Evolutionary conservation across 2,888 invertebrate species (phyloP).

Genomic region (Clusia tigrina): DNA sequence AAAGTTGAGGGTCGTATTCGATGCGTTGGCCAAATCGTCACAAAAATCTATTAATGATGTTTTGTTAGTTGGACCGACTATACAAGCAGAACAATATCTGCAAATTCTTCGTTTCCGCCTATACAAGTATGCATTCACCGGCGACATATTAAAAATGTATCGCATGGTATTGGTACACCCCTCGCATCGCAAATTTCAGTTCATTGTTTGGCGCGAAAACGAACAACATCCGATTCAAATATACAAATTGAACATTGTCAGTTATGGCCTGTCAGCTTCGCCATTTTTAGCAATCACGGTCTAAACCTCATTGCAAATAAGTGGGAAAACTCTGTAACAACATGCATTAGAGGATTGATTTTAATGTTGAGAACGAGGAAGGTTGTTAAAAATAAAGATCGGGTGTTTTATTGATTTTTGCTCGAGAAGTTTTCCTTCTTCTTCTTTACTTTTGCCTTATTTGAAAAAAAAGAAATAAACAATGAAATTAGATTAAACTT

Average conservation of each 20-base stretch:
- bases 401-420: no score
- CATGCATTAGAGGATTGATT: no score
- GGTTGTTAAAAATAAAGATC: no score
- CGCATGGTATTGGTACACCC: background rate
- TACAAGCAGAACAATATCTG: background rate
- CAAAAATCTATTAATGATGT: no score
- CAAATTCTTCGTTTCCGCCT: background rate
- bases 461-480: no score
- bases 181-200: background rate
- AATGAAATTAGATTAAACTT: no score
- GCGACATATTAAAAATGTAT: slow-evolving; percentile 5
- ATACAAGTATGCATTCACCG: background rate
- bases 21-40: slow-evolving; percentile 2
- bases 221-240: background rate
- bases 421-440: no score
- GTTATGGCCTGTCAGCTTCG: background rate
- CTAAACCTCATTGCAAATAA: no score
- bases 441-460: no score
- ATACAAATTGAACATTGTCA: background rate
- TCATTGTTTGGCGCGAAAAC: background rate
- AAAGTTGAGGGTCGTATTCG: slow-evolving; percentile 10
- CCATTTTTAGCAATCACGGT: background rate
- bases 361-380: no score
- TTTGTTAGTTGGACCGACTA: background rate
- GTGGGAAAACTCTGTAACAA: no score